Percentiles rank a stretch among this genome's conserved stretches.
Conservation (phyloP, 2,888 invertebrate species). For the Cryptops parisi region DNA sequence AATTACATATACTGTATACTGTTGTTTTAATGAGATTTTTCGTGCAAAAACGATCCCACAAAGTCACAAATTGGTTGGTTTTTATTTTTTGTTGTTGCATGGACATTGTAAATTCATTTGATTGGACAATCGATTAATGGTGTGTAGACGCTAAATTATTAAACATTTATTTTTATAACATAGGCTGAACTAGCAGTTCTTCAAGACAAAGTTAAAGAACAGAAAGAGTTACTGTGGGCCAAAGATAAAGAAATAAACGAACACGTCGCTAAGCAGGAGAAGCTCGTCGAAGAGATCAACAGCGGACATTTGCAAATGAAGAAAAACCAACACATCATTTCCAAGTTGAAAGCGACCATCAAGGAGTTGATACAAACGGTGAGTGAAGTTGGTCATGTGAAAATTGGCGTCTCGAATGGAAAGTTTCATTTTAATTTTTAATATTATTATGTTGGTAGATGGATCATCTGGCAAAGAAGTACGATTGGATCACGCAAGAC, state of each 20-base stretch:
- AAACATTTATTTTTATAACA: background rate
- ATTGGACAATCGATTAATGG: too few species aligned
- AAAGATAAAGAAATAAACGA: conserved; percentile 31
- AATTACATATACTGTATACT: too few species aligned
- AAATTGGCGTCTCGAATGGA: too few species aligned
- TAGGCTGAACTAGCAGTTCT: background rate
- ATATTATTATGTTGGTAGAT: conserved; percentile 21
- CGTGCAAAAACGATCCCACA: too few species aligned
- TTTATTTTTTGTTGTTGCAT: too few species aligned
- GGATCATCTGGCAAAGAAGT: conserved; percentile 30
- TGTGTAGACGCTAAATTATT: too few species aligned
- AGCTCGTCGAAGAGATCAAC: conserved; percentile 36
- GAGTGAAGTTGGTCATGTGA: too few species aligned
- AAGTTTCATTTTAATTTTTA: background rate
- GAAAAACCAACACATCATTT: conserved; percentile 33
- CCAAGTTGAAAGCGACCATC: conserved; percentile 40
- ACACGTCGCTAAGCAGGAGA: conserved; percentile 28
- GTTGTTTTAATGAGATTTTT: too few species aligned
- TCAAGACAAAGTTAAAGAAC: conserved; percentile 17
- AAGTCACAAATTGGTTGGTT: too few species aligned
- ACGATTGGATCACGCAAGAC: conserved; percentile 65
- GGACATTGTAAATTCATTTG: too few species aligned
- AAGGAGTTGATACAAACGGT: conserved; percentile 46
- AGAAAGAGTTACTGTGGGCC: conserved; percentile 21
- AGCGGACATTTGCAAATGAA: conserved; percentile 31